These are phyloP conservation scores for Trissolcus basalis DNA, from an alignment of 1,140 invertebrate species.

Conservation along the genomic window DNA sequence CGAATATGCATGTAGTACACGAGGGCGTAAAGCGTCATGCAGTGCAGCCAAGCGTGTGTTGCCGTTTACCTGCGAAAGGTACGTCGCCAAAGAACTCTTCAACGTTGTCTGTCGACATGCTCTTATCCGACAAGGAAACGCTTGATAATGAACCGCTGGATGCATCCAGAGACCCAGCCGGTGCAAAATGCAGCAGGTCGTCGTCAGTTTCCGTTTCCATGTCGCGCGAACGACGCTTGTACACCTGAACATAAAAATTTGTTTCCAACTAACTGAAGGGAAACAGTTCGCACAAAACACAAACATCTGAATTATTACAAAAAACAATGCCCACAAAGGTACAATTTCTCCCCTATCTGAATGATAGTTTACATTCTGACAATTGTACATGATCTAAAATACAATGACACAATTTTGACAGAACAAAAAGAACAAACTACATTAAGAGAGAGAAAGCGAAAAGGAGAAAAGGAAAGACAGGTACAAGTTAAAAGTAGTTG, in stretches of 20 bases:
- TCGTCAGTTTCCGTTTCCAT: slow-evolving; percentile 86
- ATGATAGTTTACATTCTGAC: too few relatives aligned
- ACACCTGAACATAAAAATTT: slow-evolving; percentile 77
- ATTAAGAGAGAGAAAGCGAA: too few relatives aligned
- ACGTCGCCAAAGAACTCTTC: slow-evolving; percentile 90
- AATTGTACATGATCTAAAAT: too few relatives aligned
- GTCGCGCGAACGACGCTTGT: slow-evolving; percentile 86
- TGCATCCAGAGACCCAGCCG: slow-evolving; percentile 75
- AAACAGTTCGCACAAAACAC: too few relatives aligned
- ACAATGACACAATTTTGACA: too few relatives aligned
- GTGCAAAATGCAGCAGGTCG: slow-evolving; percentile 79
- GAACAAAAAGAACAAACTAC: too few relatives aligned
- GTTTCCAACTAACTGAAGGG: not conserved
- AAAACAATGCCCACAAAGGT: too few relatives aligned
- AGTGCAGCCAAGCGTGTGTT: slow-evolving; percentile 77
- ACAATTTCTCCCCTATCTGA: too few relatives aligned
- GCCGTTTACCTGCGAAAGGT: slow-evolving; percentile 88
- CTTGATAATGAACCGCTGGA: slow-evolving; percentile 81
- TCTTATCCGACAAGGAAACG: slow-evolving; percentile 84
- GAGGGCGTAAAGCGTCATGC: slow-evolving; percentile 76
- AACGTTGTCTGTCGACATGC: slow-evolving; percentile 87
- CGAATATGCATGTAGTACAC: slow-evolving; percentile 75
- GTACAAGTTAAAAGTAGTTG: too few relatives aligned
- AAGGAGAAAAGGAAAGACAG: too few relatives aligned
- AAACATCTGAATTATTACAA: too few relatives aligned